Evolutionary conservation across 2,113 vertebrate species (phyloP).

Genomic region (Cryptoleucopteryx plumbea): DNA sequence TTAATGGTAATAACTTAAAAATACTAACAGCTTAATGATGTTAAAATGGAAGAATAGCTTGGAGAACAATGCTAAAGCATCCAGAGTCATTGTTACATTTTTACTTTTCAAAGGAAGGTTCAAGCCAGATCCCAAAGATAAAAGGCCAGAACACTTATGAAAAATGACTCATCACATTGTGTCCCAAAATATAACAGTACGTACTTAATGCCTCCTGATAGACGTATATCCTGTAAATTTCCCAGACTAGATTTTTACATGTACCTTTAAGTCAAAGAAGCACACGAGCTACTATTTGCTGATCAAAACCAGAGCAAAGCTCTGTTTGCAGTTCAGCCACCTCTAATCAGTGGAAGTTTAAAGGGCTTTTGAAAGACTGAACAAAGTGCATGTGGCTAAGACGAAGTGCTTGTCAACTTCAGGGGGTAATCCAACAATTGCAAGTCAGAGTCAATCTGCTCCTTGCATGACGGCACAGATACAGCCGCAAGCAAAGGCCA

Average conservation of each 20-base stretch:
- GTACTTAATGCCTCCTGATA: background rate
- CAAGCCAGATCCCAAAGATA: background rate
- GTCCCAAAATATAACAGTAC: background rate
- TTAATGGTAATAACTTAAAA: background rate
- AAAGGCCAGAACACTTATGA: background rate
- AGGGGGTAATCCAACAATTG: slow-evolving; percentile 1
- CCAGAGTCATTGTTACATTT: background rate
- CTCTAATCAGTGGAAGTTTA: slow-evolving; percentile 35
- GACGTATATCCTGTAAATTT: background rate
- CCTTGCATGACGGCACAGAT: background rate
- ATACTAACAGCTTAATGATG: background rate
- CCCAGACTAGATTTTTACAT: background rate
- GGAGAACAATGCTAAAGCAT: background rate
- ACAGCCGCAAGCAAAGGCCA: background rate
- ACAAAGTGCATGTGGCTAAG: slow-evolving; percentile 17
- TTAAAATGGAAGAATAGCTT: background rate
- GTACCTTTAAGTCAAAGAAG: background rate
- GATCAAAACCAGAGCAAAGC: background rate
- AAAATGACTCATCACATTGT: background rate
- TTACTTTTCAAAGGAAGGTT: background rate
- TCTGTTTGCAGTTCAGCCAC: slow-evolving; percentile 15
- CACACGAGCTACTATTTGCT: background rate
- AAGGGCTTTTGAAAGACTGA: slow-evolving; percentile 49
- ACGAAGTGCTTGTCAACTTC: slow-evolving; percentile 14
- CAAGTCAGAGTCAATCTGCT: slow-evolving; percentile 32